Evolutionary conservation across 2,113 vertebrate genomes (phyloP).

Genomic region (Callocephalon fimbriatum): DNA sequence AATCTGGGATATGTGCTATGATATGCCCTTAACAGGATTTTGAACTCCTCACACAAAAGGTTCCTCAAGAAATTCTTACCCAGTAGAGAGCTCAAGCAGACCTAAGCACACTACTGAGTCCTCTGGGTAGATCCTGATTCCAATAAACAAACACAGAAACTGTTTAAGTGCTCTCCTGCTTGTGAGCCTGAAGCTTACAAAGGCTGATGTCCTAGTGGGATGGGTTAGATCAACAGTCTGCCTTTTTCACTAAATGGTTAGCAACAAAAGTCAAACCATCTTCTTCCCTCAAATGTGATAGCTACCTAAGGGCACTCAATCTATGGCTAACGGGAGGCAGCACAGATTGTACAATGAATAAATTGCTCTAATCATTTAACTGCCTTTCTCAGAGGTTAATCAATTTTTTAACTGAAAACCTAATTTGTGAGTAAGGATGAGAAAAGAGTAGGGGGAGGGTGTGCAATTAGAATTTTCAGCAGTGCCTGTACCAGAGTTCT

Average conservation of each 20-base stretch:
- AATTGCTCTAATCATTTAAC: not conserved
- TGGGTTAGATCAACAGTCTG: not conserved
- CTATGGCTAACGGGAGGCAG: not conserved
- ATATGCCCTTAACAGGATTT: not conserved
- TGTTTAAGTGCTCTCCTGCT: not conserved
- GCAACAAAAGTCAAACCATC: not conserved
- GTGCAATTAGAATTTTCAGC: not conserved
- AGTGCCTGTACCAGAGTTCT: not conserved
- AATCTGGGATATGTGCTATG: not conserved
- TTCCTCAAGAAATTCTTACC: not conserved
- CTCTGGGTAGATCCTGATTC: not conserved
- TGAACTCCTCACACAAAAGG: not conserved
- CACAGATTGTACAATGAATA: not conserved
- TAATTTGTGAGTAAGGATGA: not conserved
- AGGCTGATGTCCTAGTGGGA: not conserved
- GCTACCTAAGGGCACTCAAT: not conserved
- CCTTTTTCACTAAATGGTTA: not conserved
- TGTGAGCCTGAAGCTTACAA: not conserved
- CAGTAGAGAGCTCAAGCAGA: not conserved
- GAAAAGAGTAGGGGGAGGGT: not conserved
- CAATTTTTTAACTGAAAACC: constrained; percentile 4
- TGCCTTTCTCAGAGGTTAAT: not conserved
- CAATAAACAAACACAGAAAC: not conserved
- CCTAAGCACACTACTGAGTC: not conserved
- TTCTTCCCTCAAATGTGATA: not conserved